Evolutionary conservation across 2,797 vertebrate species (phyloP).

Genomic region (Borostomias antarcticus): DNA sequence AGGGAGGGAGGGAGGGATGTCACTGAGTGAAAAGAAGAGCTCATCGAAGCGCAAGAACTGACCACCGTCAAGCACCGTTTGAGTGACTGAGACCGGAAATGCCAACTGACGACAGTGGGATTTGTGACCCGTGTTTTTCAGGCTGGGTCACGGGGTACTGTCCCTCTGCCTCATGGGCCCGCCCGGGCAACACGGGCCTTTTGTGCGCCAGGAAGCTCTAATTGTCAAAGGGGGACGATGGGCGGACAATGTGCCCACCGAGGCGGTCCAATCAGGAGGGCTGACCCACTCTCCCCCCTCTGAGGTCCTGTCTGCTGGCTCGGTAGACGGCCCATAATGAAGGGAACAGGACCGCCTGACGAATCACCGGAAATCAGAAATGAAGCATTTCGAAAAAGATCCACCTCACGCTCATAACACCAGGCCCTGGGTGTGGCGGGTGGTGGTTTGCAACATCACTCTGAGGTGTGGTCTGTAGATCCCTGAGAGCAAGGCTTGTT

Average conservation of each 20-base stretch:
- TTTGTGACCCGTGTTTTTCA: constrained; percentile 53
- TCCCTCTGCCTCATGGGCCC: constrained; percentile 50
- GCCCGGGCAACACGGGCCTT: constrained; percentile 49
- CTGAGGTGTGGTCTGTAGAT: too few species aligned
- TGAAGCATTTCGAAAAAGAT: background rate
- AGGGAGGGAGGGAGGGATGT: background rate
- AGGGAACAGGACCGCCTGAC: background rate
- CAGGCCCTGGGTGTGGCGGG: too few species aligned
- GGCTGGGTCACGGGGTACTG: constrained; percentile 60
- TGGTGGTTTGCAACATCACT: too few species aligned
- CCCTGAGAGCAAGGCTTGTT: too few species aligned
- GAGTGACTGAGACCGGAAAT: constrained; percentile 65
- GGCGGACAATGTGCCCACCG: constrained; percentile 46
- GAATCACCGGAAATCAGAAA: background rate
- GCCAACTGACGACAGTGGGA: constrained; percentile 41
- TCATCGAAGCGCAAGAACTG: background rate
- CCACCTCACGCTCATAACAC: too few species aligned
- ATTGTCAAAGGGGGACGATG: constrained; percentile 38
- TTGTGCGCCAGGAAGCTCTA: constrained; percentile 37
- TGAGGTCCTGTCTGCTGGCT: background rate
- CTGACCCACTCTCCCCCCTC: constrained; percentile 1
- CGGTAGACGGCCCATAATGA: too few species aligned
- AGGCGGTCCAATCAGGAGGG: constrained; percentile 26
- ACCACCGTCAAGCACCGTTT: constrained; percentile 23
- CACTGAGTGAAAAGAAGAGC: background rate